Percentiles rank a stretch among this genome's conserved stretches.
Conservation (phyloP, 2,113 vertebrate genomes). For the Hemichromis elongatus region DNA sequence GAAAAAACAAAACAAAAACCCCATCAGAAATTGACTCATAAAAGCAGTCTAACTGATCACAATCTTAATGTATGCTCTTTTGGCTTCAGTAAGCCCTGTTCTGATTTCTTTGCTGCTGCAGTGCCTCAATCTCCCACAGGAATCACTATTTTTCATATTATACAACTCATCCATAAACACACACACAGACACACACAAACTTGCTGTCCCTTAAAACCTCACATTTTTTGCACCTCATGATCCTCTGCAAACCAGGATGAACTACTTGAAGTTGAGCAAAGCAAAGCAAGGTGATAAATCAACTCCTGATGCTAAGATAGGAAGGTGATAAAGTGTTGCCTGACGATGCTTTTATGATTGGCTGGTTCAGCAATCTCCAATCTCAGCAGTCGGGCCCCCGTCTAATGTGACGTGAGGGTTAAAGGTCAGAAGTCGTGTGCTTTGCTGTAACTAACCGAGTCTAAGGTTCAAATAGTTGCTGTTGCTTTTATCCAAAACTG, state of each 20-base stretch:
- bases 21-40: neutral
- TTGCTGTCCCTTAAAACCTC: neutral
- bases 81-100: neutral
- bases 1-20: rapidly evolving
- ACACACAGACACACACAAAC: rapidly evolving
- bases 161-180: neutral
- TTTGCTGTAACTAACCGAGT: slow-evolving; percentile 45
- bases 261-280: neutral
- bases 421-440: slow-evolving; percentile 47
- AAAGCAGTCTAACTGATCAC: neutral
- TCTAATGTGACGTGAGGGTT: neutral
- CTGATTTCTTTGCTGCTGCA: neutral
- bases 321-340: neutral
- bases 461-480: slow-evolving; percentile 43
- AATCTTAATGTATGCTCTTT: neutral
- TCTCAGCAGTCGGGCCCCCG: neutral
- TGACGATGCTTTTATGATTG: neutral
- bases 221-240: neutral
- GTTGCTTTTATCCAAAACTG: neutral
- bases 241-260: neutral
- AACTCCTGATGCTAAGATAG: neutral
- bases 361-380: neutral
- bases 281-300: neutral
- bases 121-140: neutral
- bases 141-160: neutral